Base-by-base conservation (phyloP, 2,797 vertebrate species). In the Oreonectes daqikongensis region DNA sequence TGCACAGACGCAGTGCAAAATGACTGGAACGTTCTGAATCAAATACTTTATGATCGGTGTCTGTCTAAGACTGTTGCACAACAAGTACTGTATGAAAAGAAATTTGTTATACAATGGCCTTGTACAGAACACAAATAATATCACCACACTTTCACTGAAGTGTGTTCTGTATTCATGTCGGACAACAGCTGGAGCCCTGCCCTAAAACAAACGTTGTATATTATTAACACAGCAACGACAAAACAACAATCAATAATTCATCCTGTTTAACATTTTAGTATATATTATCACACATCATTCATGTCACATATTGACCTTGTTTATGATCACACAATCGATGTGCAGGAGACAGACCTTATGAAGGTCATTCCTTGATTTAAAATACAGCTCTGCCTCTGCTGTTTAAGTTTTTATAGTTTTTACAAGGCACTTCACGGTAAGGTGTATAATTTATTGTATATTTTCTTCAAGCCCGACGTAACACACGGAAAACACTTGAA, bases 151-250 rank as follows among this genome's bases (percentile, higher is more conserved):
- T 24, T 32, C 9, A 17, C n/a, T 9, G 18, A 17, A 10, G 9
- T 20, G 42, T 35, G n/a, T 48, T 9, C 10, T 46, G 6, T 28
- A 46, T 63, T 48, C 18, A 61, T 46, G 6, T 42, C 24, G 24
- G 40, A 22, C 59, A 52, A 61, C n/a, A 30, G 18, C 4, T n/a
- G 35, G 44, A 18, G 35, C 22, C 48, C 38, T 20, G 60, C 46
- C 30, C 22, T 30, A 28, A 65, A 32, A 40, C 11, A 70, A 57
- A 57, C 10, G 10, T 4, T 65, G 52, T 44, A 57, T 63, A 53
- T 60, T 60, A 55, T 64, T 70, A 66, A 70, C 24, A 32, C 67
- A 44, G 59, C 35, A 70, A 28, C 1, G 18, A 8, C 59, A 64
- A 50, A 26, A 28, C 11, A 22, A 30, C 26, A 35, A 42, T 44